Evolutionary conservation across 2,113 vertebrate species (phyloP), one percentile per base, ranked within the genome.

Genomic region (Lynx canadensis): DNA sequence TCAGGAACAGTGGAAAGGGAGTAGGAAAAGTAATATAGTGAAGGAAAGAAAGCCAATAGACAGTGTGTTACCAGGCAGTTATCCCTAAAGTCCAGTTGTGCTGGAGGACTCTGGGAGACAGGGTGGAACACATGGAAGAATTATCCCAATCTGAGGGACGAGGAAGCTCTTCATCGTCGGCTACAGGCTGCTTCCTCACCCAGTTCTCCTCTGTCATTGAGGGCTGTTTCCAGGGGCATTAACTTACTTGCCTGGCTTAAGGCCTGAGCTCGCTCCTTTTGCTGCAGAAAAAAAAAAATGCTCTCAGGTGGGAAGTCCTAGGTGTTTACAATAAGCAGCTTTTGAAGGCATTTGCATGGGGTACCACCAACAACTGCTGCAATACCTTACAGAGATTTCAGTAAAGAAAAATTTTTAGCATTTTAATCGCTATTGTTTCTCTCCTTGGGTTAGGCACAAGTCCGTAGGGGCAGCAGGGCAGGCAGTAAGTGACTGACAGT

Each of bases 381-480:
- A 52, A 69, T 5, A 25, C 27, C 63, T 94, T 63, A 79, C 11
- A 96, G 91, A 92, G 41, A 84, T 89, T 91, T 92, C 45, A 65
- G 68, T 19, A 25, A 91, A 79, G 73, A 71, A 4, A 33, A 55
- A 27, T 4, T 71, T 57, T 96, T 79, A 66, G 66, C 19, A 21
- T 93, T 89, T 84, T 80, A 79, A 73, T 92, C 36, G 80, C 41
- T 87, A 15, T 21, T 65, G 45, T 36, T 82, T 91, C 36, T 94
- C 55, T 89, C 11, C 8, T 89, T 78, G 18, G 16, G 19, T 91
- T n/a, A 94, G 27, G 29, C 8, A 41, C 23, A 94, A 73, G 50
- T 87, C 74, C 29, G 36, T 11, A 6, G 73, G 16, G 76, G 19
- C 41, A 81, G 15, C 14, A 45, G 52, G 55, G 18, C 45, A 90